A percentile compares a stretch with the other conserved stretches of the same genome.
phyloP scores from a whole-genome alignment of 2,888 invertebrate genomes.

The Rhodophaea formosa region DNA sequence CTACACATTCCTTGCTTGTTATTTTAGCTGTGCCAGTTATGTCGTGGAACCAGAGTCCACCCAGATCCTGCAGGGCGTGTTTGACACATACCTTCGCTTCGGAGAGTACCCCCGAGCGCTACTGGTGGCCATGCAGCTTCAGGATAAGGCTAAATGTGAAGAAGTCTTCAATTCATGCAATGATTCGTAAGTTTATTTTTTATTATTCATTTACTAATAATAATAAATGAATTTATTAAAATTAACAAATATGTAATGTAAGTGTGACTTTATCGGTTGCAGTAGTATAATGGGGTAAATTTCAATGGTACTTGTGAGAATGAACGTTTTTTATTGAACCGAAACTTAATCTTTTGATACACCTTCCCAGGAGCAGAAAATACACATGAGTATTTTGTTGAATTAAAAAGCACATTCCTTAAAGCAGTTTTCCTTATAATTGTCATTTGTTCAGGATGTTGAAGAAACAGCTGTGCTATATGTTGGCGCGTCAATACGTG shows the following conservation, averaged over 20 bases:
- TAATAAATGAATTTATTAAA: too few species aligned
- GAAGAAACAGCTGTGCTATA: conserved; percentile 97
- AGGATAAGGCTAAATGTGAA: conserved; percentile 88
- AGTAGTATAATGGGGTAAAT: too few species aligned
- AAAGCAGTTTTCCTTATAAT: not conserved
- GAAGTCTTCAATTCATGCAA: conserved; percentile 91
- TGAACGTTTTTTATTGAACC: too few species aligned
- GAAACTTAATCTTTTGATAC: too few species aligned
- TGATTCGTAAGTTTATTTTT: conserved; percentile 85
- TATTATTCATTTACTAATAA: not conserved
- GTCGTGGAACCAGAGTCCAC: conserved; percentile 97
- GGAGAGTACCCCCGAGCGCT: conserved; percentile 94
- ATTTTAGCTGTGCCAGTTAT: conserved; percentile 93
- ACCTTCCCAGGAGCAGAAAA: too few species aligned
- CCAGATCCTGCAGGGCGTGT: conserved; percentile 89
- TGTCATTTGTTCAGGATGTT: conserved; percentile 79
- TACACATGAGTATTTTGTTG: too few species aligned
- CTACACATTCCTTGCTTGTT: not conserved
- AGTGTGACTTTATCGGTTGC: too few species aligned
- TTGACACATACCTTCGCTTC: conserved; percentile 92
- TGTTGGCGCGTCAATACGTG: conserved; percentile 96
- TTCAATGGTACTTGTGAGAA: too few species aligned
- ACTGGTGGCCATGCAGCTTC: conserved; percentile 94
- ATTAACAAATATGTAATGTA: too few species aligned
- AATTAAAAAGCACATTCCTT: too few species aligned